Base-by-base conservation (phyloP, 2,797 vertebrate species). In the Alosa sapidissima region DNA sequence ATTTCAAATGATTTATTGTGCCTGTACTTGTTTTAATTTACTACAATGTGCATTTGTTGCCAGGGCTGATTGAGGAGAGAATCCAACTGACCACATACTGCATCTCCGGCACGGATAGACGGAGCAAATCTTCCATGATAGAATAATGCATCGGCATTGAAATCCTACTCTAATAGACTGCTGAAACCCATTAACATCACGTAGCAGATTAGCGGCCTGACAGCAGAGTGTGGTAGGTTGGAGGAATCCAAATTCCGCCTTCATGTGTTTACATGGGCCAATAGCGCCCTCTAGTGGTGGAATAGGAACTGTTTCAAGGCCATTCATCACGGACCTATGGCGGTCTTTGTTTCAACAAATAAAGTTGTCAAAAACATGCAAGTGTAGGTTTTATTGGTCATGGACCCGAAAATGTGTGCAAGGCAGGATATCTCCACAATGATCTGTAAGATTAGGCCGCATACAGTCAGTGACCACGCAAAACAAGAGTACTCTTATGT, bases 121-220 rank as follows among this genome's bases (percentile, higher is more conserved):
- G 45, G 16, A 62, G n/a, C 6, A 62, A 62, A 62, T 62, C n/a
- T 62, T 24, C 5, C n/a, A n/a, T 58, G 19, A 58, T 9, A 24
- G 58, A 62, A 62, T 24, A 45, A 41, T 45, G 16, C 14, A 78
- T 78, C 16, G 47, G 72, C 41, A 47, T 14, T 47, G 36, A 47
- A 16, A 78, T 78, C 19, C 14, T 19, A 78, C 72, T 47, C 16
- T 78, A 78, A 78, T 78, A 78, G 72, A 78, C 41, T 78, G 72
- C 72, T 78, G 72, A 16, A 78, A 5, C 72, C 41, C 5, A 78
- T 78, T 21, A 78, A 16, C 5, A 10, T 78, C 36, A 78, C 21
- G 72, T 47, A 19, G 7, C 36, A 21, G 72, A 78, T 78, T 78
- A 78, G 41, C 16, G 7, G 41, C 5, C 41, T 78, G 41, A 47